Base-by-base conservation (phyloP, 2,113 vertebrate species). In the Erythrocercus mccallii region DNA sequence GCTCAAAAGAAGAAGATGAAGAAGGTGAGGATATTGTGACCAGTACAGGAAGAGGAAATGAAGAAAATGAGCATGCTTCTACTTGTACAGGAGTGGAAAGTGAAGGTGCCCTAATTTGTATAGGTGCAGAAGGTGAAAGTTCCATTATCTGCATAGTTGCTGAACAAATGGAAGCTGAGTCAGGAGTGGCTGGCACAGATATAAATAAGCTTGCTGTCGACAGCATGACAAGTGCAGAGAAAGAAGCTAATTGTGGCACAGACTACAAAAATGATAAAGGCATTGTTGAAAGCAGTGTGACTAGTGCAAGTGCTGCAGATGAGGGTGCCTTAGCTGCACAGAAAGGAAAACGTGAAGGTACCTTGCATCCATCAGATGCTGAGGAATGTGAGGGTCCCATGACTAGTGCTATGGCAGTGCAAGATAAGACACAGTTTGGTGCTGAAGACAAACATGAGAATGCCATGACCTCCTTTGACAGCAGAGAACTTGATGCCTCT, bases 1-100 rank as follows among this genome's bases (percentile, higher is more conserved):
- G 98, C 6, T 98, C 98, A 20, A 98, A 98, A 91, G 98, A 98
- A 87, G 98, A 98, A 4, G 98, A 98, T 33, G 98, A 98, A 11
- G 98, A 98, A 70, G 98, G 94, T 12, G 98, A 98, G 79, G 98
- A 92, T 4, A 93, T 98, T 57, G 98, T 98, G 35, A 98, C 97
- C 7, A 98, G 98, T 69, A 98, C 98, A 7, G 98, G 98, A 35
- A 96, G 98, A 88, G 98, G 97, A 53, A 98, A 98, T 62, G 98
- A 98, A 92, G 97, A 98, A 86, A 66, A 95, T 9, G 98, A 98
- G 17, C 97, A 96, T 13, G 56, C 97, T 22, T 95, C 97, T 30
- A 92, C 95, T 28, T 98, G 96, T 79, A 94, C 91, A 6, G 98
- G 94, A 60, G 37, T 85, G 11, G 97, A 97, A 73, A 85, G 62